phyloP scores from a whole-genome alignment of 2,888 invertebrate species.

The Polietes domitor region DNA sequence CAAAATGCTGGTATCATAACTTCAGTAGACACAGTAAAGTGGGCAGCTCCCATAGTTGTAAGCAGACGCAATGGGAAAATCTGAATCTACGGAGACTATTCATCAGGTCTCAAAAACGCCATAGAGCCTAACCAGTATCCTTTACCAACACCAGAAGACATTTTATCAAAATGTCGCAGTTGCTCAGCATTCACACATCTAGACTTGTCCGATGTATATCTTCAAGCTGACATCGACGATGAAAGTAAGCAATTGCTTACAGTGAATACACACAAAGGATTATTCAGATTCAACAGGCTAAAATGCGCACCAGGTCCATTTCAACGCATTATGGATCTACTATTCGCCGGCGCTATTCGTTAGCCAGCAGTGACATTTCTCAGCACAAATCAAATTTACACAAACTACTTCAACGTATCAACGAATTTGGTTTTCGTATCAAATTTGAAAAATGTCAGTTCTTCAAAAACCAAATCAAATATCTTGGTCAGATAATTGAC shows the following conservation, averaged over 20 bases:
- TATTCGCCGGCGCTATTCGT: constrained; percentile 66
- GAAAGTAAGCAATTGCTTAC: no score
- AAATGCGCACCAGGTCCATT: no score
- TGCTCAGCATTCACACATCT: constrained; percentile 57
- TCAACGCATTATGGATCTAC: no score
- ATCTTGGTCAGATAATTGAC: constrained; percentile 57
- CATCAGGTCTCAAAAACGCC: constrained; percentile 64
- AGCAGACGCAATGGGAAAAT: constrained; percentile 55
- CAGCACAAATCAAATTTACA: constrained; percentile 23
- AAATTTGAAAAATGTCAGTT: constrained; percentile 60
- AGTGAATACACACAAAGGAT: no score
- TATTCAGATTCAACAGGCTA: constrained; percentile 53
- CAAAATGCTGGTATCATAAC: no score
- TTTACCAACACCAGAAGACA: no score
- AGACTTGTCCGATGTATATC: constrained; percentile 67
- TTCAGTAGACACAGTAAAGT: no score
- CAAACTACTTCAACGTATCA: constrained; percentile 38
- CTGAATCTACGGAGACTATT: constrained; percentile 67
- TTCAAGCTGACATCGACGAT: constrained; percentile 66
- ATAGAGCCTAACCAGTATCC: constrained; percentile 67
- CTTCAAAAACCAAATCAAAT: constrained; percentile 38
- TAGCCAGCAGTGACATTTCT: constrained; percentile 14
- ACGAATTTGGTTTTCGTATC: constrained; percentile 50
- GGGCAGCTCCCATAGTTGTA: constrained; percentile 67
- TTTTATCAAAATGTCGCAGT: no score